phyloP scores from a whole-genome alignment of 2,888 invertebrate genomes.

The Athalia circularis region DNA sequence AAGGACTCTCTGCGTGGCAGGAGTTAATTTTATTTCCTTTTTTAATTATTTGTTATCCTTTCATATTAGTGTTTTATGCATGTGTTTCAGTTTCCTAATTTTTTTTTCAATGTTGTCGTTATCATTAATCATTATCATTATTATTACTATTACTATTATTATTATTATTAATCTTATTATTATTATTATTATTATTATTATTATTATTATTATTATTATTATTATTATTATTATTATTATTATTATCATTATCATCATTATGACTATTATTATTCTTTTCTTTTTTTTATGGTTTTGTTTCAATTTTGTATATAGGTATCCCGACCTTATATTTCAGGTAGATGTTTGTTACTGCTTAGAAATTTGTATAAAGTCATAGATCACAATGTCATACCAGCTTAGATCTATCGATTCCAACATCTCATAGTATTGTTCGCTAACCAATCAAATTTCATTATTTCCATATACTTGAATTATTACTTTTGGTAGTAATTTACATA shows the following conservation, averaged over 20 bases:
- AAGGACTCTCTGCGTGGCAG: slow-evolving; percentile 72
- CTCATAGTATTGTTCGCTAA: slow-evolving; percentile 45
- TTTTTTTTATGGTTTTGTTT: slow-evolving; percentile 45
- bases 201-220: slow-evolving; percentile 43
- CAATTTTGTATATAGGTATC: slow-evolving; percentile 44
- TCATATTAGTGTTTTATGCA: slow-evolving; percentile 38
- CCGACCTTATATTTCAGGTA: slow-evolving; percentile 29
- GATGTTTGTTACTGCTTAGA: slow-evolving; percentile 64
- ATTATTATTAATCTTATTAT: slow-evolving; percentile 27
- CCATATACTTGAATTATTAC: slow-evolving; percentile 36
- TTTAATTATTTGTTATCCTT: slow-evolving; percentile 52
- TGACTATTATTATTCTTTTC: slow-evolving; percentile 47
- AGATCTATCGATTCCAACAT: slow-evolving; percentile 62
- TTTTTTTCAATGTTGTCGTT: slow-evolving; percentile 48
- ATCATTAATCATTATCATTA: slow-evolving; percentile 42
- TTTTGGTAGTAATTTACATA: neutral
- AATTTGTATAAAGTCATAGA: slow-evolving; percentile 67
- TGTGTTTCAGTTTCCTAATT: slow-evolving; percentile 57
- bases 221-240: slow-evolving; percentile 40
- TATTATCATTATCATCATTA: slow-evolving; percentile 49
- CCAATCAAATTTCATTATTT: slow-evolving; percentile 35
- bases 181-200: slow-evolving; percentile 39
- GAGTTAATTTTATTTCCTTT: slow-evolving; percentile 58
- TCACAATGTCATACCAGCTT: slow-evolving; percentile 72
- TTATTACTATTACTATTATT: slow-evolving; percentile 44